Evolutionary conservation across 2,113 vertebrate species (phyloP), one percentile per base, ranked within the genome.

Genomic region (Psilopsiagon aymara): DNA sequence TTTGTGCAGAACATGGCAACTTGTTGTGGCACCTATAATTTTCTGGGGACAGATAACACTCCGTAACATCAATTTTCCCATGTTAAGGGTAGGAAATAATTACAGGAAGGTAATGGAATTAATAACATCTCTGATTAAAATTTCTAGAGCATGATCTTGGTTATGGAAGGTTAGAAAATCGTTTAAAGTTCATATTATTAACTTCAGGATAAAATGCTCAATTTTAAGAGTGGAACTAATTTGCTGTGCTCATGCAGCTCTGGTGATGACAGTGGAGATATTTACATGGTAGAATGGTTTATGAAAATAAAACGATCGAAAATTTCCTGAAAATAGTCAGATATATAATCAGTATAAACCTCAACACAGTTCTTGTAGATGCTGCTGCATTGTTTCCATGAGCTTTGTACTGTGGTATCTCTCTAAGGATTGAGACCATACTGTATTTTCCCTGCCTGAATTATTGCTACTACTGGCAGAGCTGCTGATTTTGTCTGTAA

Each of bases 1-100:
- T 95, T 82, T 83, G 82, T 86, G 78, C 88, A 84, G 75, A 66
- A 71, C 10, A 1, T 16, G 20, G 81, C 62, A 77, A 52, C 63
- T 83, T 68, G 31, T 93, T 92, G 52, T 57, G 83, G n/a, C 68
- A 82, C 25, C 47, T 88, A 55, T 82, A 79, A 82, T 95, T 96
- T 97, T 81, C 69, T 71, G 68, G 44, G 77, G 47, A 59, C 5
- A 33, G 63, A 60, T 75, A 78, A 59, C 60, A 46, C 13, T 76
- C 57, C 21, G 49, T 21, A 49, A 5, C 43, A 90, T 66, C 75
- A 86, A 43, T 94, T 96, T 91, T 63, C n/a, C 49, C 3, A 2
- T 25, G 17, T 19, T 82, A 82, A 83, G 43, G 51, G 24, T 13
- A 41, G 68, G 44, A 95, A 89, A 82, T 55, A 76, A 96, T 95